phyloP scores from a whole-genome alignment of 2,888 invertebrate genomes.

The Pantelozetes paolii region DNA sequence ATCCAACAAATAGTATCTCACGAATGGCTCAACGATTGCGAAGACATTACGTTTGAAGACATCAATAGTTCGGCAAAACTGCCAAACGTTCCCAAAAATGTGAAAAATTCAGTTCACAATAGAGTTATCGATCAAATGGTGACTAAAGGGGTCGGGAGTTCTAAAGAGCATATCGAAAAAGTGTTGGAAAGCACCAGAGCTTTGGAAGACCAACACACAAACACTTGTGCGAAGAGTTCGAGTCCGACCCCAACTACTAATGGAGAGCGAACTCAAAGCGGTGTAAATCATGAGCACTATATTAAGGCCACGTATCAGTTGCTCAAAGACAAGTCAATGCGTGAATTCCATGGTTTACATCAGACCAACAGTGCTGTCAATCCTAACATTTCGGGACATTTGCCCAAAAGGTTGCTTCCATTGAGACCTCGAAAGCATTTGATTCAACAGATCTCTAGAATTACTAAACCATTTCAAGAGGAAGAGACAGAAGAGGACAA shows the following conservation, averaged over 20 bases:
- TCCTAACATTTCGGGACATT: slow-evolving; percentile 17
- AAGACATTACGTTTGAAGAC: not conserved
- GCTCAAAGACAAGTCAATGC: slow-evolving; percentile 43
- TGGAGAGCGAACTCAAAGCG: not conserved
- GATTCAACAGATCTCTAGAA: slow-evolving; percentile 37
- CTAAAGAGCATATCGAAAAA: slow-evolving; percentile 41
- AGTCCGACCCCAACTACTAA: not conserved
- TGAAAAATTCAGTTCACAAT: slow-evolving; percentile 38
- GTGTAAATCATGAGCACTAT: slow-evolving; percentile 41
- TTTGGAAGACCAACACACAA: not conserved
- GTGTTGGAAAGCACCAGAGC: slow-evolving; percentile 30
- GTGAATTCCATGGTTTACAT: slow-evolving; percentile 40
- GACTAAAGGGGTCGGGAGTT: slow-evolving; percentile 40
- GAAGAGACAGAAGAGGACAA: slow-evolving; percentile 11
- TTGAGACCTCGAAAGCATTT: slow-evolving; percentile 27
- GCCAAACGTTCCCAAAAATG: slow-evolving; percentile 25
- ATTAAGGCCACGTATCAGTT: slow-evolving; percentile 44
- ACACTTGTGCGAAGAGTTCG: not conserved
- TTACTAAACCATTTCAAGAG: slow-evolving; percentile 30
- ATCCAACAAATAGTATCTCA: slow-evolving; percentile 41
- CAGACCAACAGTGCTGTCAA: slow-evolving; percentile 22
- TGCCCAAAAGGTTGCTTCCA: slow-evolving; percentile 24
- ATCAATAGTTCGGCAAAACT: not conserved
- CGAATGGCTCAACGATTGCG: slow-evolving; percentile 39
- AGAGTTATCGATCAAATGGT: slow-evolving; percentile 43